Conservation (phyloP, 23 tunicate species). For the Clavelina lepadiformis region DNA sequence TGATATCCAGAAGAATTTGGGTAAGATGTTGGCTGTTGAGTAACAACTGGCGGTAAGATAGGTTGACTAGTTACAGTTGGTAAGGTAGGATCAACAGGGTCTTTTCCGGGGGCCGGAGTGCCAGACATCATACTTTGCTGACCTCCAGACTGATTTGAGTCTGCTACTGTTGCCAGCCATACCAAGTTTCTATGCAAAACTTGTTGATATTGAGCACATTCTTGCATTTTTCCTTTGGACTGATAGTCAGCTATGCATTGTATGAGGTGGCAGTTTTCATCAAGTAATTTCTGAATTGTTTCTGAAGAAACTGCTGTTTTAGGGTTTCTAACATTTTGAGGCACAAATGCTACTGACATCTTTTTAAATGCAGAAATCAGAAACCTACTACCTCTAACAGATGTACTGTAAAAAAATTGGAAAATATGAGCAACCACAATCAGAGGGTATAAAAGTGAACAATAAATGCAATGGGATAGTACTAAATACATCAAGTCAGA, state of each 20-base stretch:
- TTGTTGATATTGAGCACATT: slow-evolving; percentile 87
- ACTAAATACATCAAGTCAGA: no score
- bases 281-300: slow-evolving; percentile 92
- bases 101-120: background rate
- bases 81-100: background rate
- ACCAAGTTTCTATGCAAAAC: slow-evolving; percentile 86
- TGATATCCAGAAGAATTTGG: background rate
- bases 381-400: no score
- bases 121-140: slow-evolving; percentile 16
- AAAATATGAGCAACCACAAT: no score
- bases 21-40: slow-evolving; percentile 7
- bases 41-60: slow-evolving; percentile 3
- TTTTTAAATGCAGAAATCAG: background rate
- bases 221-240: slow-evolving; percentile 70
- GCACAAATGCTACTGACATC: slow-evolving; percentile 81
- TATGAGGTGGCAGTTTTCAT: slow-evolving; percentile 89
- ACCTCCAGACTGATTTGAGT: slow-evolving; percentile 73
- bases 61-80: background rate
- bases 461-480: no score
- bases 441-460: no score
- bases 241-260: slow-evolving; percentile 89
- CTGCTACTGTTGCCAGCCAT: slow-evolving; percentile 97
- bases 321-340: slow-evolving; percentile 63
- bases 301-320: slow-evolving; percentile 61
- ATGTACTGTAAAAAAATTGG: no score